Evolutionary conservation across 2,888 invertebrate species (phyloP), one percentile per base, ranked within the genome.

Genomic region (Pristionchus arcanus): DNA sequence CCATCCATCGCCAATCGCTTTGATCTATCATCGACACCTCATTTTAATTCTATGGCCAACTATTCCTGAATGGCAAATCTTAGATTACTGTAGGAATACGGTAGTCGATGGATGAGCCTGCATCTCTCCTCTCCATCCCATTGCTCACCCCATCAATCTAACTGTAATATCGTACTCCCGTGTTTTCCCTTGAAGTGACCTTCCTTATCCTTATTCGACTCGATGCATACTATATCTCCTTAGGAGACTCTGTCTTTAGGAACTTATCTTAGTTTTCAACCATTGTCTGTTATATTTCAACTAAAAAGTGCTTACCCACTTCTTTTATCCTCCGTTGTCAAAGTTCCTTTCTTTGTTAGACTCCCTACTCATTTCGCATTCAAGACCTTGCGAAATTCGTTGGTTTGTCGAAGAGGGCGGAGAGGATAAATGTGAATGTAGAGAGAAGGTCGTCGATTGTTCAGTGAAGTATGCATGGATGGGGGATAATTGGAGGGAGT

Each of bases 401-500:
- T 53, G 42, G 87, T 55, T 59, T 85, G 53, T 42, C 28, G 87
- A 63, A 28, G 59, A 16, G 63, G 63, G 53, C 49, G 59, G 53
- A 37, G 87, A 87, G 87, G 34, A 87, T 42, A 68, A 87, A 53
- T 53, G 86, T 42, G 87, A 87, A 68, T 68, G 37, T 31, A 68
- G 28, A n/a, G 87, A 34, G 63, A 85, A 85, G 68, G 87, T 21
- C 87, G 59, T 59, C 84, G 87, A 31, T 59, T 87, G 68, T 87
- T 42, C 87, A 87, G 42, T 66, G 87, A 68, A 87, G 87, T 49
- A 85, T 85, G 84, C 55, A 59, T 59, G 84, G 84, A 59, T 49
- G 84, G 59, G 42, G 59, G 84, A 85, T 55, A 85, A 59, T 55
- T 55, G 59, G 84, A 59, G 84, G 84, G 84, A 59, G 59, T 25